These are phyloP conservation scores for Sebastes cheni DNA, from an alignment of 2,797 vertebrate genomes.

Conservation along the genomic window DNA sequence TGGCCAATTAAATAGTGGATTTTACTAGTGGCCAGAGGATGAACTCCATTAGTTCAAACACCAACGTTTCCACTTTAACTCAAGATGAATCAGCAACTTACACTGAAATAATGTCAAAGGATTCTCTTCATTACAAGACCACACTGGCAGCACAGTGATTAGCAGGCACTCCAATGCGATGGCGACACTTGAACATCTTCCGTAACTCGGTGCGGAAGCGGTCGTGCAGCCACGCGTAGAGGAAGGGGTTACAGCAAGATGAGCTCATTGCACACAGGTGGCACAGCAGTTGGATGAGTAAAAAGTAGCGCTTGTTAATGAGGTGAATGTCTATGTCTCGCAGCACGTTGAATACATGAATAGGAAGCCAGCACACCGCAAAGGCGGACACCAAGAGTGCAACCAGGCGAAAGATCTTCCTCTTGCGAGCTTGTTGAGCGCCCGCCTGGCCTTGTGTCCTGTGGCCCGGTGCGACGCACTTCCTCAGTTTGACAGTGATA, in stretches of 20 bases:
- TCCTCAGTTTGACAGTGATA: slow-evolving; percentile 86
- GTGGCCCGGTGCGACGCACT: slow-evolving; percentile 78
- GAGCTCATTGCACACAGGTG: slow-evolving; percentile 90
- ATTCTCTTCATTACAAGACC: slow-evolving; percentile 38
- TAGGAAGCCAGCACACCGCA: slow-evolving; percentile 88
- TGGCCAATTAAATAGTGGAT: not conserved
- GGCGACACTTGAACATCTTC: slow-evolving; percentile 81
- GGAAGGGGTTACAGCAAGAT: slow-evolving; percentile 89
- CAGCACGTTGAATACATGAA: slow-evolving; percentile 90
- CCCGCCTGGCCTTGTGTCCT: slow-evolving; percentile 77
- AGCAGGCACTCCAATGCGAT: slow-evolving; percentile 65
- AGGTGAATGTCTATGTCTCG: slow-evolving; percentile 88
- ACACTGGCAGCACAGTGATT: slow-evolving; percentile 74
- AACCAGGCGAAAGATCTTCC: slow-evolving; percentile 86
- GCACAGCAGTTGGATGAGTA: slow-evolving; percentile 88
- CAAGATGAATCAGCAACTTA: not conserved
- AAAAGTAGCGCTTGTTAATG: slow-evolving; percentile 87
- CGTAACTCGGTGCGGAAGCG: slow-evolving; percentile 82
- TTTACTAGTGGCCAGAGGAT: not conserved
- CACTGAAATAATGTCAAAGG: not conserved
- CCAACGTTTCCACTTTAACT: not conserved
- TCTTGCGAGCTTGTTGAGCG: slow-evolving; percentile 81
- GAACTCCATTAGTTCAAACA: not conserved
- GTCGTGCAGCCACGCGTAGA: slow-evolving; percentile 89
- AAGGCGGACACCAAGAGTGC: slow-evolving; percentile 86